Conservation (phyloP, 2,113 vertebrate genomes). For the Aythya baeri region DNA sequence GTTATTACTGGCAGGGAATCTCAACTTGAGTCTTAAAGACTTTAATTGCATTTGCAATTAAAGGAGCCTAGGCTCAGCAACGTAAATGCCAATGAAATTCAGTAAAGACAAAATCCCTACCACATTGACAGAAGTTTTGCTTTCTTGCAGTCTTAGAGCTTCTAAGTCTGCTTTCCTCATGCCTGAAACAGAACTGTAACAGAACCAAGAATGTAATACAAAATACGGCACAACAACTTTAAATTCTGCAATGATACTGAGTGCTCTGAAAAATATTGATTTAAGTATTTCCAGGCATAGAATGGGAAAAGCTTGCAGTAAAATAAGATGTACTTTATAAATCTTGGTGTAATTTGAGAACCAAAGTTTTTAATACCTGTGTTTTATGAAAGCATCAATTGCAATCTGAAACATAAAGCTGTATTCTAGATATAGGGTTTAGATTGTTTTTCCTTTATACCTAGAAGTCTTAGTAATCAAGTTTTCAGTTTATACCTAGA, state of each 20-base stretch:
- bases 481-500: no score
- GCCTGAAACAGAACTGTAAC: conserved; percentile 35
- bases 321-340: background rate
- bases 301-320: background rate
- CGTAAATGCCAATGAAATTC: background rate
- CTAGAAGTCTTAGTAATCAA: no score
- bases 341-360: background rate
- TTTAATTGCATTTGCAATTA: background rate
- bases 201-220: background rate
- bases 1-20: background rate
- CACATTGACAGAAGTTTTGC: background rate
- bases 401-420: background rate
- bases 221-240: background rate
- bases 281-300: background rate
- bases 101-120: conserved; percentile 33
- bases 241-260: background rate
- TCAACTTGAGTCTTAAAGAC: background rate
- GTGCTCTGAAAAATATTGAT: background rate
- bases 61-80: background rate
- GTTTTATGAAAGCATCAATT: background rate
- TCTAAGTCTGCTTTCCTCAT: background rate
- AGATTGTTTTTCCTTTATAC: background rate
- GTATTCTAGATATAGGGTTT: background rate
- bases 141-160: background rate
- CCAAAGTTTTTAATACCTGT: background rate